phyloP scores from a whole-genome alignment of 2,888 invertebrate species.

The Baronia brevicornis region DNA sequence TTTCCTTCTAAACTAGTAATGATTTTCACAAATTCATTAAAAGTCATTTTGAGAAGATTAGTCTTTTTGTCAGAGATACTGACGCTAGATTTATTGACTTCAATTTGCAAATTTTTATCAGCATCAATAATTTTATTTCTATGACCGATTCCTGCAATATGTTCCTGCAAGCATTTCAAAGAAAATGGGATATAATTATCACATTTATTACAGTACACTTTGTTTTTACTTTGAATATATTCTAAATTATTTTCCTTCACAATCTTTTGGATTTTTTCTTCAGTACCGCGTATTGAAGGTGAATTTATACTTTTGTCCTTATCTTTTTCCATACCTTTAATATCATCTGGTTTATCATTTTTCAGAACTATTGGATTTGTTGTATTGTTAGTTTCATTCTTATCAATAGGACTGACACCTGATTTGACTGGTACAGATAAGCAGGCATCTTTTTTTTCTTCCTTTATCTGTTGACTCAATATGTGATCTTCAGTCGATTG shows the following conservation, averaged over 20 bases:
- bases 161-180: conserved; percentile 23
- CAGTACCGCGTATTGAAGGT: not conserved
- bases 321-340: conserved; percentile 8
- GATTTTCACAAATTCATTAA: conserved; percentile 16
- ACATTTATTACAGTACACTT: conserved; percentile 24
- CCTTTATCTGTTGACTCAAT: conserved; percentile 8
- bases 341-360: not conserved
- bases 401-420: conserved; percentile 1
- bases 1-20: conserved; percentile 10
- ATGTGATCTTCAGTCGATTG: conserved; percentile 27
- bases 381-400: not conserved
- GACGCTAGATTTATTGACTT: not conserved
- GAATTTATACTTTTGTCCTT: conserved; percentile 17
- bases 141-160: conserved; percentile 20
- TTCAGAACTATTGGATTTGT: no score
- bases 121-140: conserved; percentile 16
- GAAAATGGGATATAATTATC: conserved; percentile 18
- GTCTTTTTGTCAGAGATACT: conserved; percentile 10
- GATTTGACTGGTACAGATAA: not conserved
- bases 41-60: conserved; percentile 7
- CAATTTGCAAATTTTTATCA: conserved; percentile 5
- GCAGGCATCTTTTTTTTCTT: conserved; percentile 11
- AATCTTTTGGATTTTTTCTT: conserved; percentile 9
- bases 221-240: conserved; percentile 8
- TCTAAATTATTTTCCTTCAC: conserved; percentile 21